A percentile compares a stretch with the other conserved stretches of the same genome.
These are phyloP conservation scores for Myodes glareolus DNA, from an alignment of 2,113 vertebrate species.

Conservation along the genomic window DNA sequence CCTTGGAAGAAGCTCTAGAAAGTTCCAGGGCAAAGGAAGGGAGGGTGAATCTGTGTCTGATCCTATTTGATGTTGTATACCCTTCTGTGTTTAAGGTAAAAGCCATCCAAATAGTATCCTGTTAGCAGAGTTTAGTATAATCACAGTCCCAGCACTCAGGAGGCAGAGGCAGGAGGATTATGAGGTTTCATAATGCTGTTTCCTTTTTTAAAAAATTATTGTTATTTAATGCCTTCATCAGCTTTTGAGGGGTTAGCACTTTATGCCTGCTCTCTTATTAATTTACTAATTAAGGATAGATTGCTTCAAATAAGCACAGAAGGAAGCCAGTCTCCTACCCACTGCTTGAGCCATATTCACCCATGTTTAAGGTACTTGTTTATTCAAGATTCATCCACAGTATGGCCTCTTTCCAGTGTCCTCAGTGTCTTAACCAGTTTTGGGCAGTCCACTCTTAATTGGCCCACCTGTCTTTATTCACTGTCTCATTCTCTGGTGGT, in stretches of 20 bases:
- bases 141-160: background rate
- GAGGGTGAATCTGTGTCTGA: background rate
- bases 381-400: background rate
- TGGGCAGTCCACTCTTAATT: background rate
- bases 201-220: background rate
- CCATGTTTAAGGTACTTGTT: background rate
- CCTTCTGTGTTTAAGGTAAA: background rate
- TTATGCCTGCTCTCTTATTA: conserved; percentile 34
- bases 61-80: background rate
- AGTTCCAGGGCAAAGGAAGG: background rate
- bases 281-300: background rate
- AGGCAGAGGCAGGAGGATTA: background rate
- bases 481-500: too few species aligned
- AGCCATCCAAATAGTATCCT: background rate
- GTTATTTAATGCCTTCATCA: background rate
- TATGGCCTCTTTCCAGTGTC: background rate
- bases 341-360: background rate
- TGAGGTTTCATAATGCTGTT: background rate
- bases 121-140: background rate
- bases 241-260: conserved; percentile 33
- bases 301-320: background rate
- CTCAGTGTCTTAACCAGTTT: background rate
- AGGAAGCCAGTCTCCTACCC: background rate
- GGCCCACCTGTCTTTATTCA: background rate
- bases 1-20: background rate